Base-by-base conservation (phyloP, 2,888 invertebrate genomes). In the Theretra japonica region DNA sequence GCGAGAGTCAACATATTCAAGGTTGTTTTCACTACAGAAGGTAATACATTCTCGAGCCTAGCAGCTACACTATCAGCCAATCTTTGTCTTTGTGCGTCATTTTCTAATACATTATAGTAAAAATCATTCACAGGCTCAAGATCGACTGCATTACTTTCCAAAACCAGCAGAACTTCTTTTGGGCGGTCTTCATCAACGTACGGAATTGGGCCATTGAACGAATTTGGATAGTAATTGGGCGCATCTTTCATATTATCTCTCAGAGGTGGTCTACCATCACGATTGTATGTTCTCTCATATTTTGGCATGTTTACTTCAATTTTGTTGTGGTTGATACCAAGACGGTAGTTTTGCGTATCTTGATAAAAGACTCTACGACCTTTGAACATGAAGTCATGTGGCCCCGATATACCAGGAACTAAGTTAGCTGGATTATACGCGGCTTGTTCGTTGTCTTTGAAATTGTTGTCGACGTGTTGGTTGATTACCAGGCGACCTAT, bases 161-260 rank as follows among this genome's bases (percentile, higher is more conserved):
- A 78, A 48, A 89, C 70, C 15, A 75, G 50, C 0, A 86, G 57
- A 69, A 78, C 79, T 19, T 84, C 79, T 8, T 82, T 82, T 0
- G 90, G 89, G 6, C 76, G 76, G 58, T 75, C 82, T 23, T 84
- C 83, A 11, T 96, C 93, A 1, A 96, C 94, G 79, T 95, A 95
- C 33, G 95, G 95, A 74, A 96, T 95, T 0, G 99, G 98, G 0
- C 99, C 99, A 77, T 95, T 95, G 89, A 98, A 99, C 72, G 98
- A 98, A 93, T 99, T 99, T 0, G 99, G 99, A 90, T 96, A 98
- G 88, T 99, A 99, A 88, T 98, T 99, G 0, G 99, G 99, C 0
- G 97, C 97, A 53, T 97, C 97, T 30, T 95, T 96, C 93, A 98
- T 98, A 86, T 98, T 98, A 78, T 97, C 96, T 33, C 93, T 90